Conservation (phyloP, 2,888 invertebrate species). For the Sphaeridia pumilis region DNA sequence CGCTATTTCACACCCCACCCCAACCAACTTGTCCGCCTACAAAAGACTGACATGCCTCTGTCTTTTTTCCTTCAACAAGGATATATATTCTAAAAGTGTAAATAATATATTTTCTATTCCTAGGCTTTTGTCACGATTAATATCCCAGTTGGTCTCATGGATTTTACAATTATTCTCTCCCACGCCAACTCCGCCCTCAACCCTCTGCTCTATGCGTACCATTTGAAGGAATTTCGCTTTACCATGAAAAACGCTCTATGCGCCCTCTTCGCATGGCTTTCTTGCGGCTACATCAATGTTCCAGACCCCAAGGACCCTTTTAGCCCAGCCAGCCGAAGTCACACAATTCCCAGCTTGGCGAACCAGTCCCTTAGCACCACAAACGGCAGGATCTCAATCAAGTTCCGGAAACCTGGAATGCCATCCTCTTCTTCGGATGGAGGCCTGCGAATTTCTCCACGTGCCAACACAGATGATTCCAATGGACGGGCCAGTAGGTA, state of each 20-base stretch:
- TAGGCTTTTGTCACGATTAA: slow-evolving; percentile 57
- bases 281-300: slow-evolving; percentile 24
- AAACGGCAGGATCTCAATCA: slow-evolving; percentile 30
- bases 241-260: slow-evolving; percentile 59
- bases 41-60: too few species aligned
- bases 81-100: too few species aligned
- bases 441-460: slow-evolving; percentile 19
- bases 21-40: too few species aligned
- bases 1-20: too few species aligned
- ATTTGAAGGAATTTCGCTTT: slow-evolving; percentile 69
- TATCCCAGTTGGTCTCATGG: slow-evolving; percentile 56
- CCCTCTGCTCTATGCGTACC: slow-evolving; percentile 82
- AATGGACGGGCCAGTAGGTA: too few species aligned
- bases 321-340: slow-evolving; percentile 31
- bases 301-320: slow-evolving; percentile 26
- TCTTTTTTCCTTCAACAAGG: too few species aligned
- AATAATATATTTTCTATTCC: too few species aligned
- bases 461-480: too few species aligned
- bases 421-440: background rate
- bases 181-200: slow-evolving; percentile 89
- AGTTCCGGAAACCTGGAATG: slow-evolving; percentile 25
- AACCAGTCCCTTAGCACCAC: slow-evolving; percentile 14
- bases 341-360: slow-evolving; percentile 33
- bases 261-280: slow-evolving; percentile 20
- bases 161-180: slow-evolving; percentile 74